Percentiles rank a stretch among this genome's conserved stretches.
Conservation (phyloP, 2,113 vertebrate genomes). For the Balaenoptera acutorostrata region DNA sequence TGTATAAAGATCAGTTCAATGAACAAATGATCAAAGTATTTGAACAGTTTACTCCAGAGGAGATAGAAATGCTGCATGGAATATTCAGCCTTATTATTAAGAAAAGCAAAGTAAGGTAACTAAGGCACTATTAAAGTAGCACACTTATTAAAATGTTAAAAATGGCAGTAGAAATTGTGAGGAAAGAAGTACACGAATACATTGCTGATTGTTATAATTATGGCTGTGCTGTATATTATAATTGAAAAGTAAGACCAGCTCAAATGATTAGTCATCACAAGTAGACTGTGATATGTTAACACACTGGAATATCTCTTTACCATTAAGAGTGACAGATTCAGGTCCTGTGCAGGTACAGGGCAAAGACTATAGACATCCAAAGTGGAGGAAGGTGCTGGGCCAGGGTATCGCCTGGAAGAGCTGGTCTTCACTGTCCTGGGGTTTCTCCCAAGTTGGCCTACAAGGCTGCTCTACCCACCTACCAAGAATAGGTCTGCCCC, state of each 20-base stretch:
- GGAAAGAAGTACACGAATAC: not conserved
- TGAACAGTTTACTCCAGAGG: not conserved
- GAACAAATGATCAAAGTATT: not conserved
- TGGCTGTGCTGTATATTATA: not conserved
- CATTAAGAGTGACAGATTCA: not conserved
- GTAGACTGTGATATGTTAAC: not conserved
- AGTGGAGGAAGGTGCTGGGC: not conserved
- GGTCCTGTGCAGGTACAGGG: not conserved
- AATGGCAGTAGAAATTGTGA: not conserved
- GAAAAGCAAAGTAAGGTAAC: not conserved
- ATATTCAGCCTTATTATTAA: not conserved
- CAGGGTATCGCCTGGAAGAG: not conserved
- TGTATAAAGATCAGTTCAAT: not conserved
- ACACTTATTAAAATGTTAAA: not conserved
- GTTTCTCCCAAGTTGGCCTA: not conserved
- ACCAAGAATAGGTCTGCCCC: not conserved
- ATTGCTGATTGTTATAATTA: not conserved
- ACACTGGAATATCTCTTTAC: not conserved
- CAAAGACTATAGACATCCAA: not conserved
- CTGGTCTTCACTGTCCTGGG: not conserved
- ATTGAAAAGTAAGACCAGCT: not conserved
- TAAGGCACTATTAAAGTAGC: not conserved
- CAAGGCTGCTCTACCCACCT: not conserved
- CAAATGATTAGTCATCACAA: not conserved
- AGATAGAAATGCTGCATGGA: not conserved